Evolutionary conservation across 2,113 vertebrate genomes (phyloP), one percentile per base, ranked within the genome.

Genomic region (Tricholaema leucomelas): DNA sequence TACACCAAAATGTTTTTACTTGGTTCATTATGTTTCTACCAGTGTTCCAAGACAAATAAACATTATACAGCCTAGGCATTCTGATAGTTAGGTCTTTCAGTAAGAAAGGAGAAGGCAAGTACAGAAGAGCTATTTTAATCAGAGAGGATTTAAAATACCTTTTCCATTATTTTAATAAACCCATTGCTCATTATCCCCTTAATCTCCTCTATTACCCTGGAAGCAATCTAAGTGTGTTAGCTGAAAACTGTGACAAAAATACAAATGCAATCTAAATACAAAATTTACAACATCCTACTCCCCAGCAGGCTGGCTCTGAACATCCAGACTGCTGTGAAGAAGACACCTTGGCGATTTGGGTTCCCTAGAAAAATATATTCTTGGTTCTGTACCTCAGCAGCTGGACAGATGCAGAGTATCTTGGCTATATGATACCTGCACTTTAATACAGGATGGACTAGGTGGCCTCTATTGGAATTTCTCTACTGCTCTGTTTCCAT

Each of bases 11-110:
- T 61, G 58, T 67, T 95, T 85, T 90, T 25, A 36, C 40, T 85
- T 72, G 38, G n/a, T 83, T 90, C 77, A 78, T 4, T 81, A 83
- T 30, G 24, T 58, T 78, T 65, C 69, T 90, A 86, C 66, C 30
- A 83, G 21, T 40, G 58, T 44, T 91, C 24, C 44, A 86, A 83
- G 76, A 4, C 54, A 90, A 83, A 81, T 67, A 85, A 85, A 75
- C 10, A 72, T 36, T 25, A 40, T 17, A 54, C 8, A 78, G 69
- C 12, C 20, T 36, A 30, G 30, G 52, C 28, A 66, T 54, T 30
- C 50, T 70, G 40, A 84, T 21, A 30, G 42, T 23, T 63, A 50
- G 14, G 55, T 40, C 52, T 80, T 54, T 59, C 42, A 56, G 35
- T 36, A 21, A 40, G 56, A 78, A 50, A 3, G 25, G 81, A 9